phyloP scores from a whole-genome alignment of 1,140 invertebrate genomes.

The Ostrea edulis region DNA sequence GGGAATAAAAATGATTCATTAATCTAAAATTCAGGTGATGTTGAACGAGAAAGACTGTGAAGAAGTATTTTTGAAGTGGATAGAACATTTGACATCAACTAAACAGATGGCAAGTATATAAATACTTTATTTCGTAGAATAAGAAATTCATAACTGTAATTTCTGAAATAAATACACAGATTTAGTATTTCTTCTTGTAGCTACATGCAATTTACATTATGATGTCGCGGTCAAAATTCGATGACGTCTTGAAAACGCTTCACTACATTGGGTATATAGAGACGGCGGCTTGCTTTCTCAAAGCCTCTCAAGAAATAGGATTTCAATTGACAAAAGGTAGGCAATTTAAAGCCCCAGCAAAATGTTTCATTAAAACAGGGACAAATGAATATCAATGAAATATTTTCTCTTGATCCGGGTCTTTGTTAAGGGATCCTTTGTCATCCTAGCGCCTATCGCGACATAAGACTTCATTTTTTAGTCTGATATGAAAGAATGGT shows the following conservation, averaged over 20 bases:
- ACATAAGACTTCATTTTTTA: background rate
- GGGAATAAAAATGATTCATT: background rate
- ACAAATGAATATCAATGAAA: background rate
- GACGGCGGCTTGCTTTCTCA: background rate
- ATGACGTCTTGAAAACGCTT: slow-evolving; percentile 19
- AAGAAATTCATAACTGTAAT: background rate
- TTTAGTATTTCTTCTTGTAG: background rate
- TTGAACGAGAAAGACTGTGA: slow-evolving; percentile 14
- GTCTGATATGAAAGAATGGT: background rate
- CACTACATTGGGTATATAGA: slow-evolving; percentile 12
- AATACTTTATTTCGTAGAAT: background rate
- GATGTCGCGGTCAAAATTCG: background rate
- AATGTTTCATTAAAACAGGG: background rate
- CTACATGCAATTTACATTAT: background rate
- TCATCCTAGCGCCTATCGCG: too few relatives aligned
- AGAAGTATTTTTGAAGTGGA: slow-evolving; percentile 45
- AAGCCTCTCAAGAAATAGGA: slow-evolving; percentile 3
- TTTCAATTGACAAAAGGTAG: slow-evolving; percentile 10
- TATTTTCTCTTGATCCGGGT: background rate
- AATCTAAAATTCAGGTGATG: slow-evolving; percentile 2
- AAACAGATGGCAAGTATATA: slow-evolving; percentile 26
- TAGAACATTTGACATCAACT: slow-evolving; percentile 30
- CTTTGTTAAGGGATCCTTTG: too few relatives aligned
- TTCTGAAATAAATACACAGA: background rate
- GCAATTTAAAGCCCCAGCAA: background rate